Evolutionary conservation across 2,113 vertebrate species (phyloP), one percentile per base, ranked within the genome.

Genomic region (Prionailurus viverrinus): DNA sequence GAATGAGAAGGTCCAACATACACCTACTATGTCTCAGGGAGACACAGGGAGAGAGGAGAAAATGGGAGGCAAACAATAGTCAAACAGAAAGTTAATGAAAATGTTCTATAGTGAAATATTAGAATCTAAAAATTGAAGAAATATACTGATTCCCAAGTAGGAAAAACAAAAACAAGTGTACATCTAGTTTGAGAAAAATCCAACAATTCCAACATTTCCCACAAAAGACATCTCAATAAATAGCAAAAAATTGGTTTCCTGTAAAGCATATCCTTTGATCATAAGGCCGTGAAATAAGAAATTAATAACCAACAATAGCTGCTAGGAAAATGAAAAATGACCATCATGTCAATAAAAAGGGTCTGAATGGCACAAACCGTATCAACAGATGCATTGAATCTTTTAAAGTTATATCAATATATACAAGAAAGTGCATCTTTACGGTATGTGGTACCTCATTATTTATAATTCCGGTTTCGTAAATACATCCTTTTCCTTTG

Each of bases 251-350:
- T 13, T 48, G 4, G 4, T 68, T 97, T 55, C n/a, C 14, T 45
- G 23, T 33, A 51, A 4, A 85, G 66, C 9, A 69, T 69, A 88
- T 89, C 68, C 51, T 92, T n/a, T 83, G 63, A 61, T 73, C 55
- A 58, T 73, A 92, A 55, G 68, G 14, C 31, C 68, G 39, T 63
- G 80, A 92, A 71, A 89, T 65, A 85, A 91, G 65, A 91, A 82
- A 85, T 48, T 51, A 89, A 27, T 68, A 88, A 14, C 15, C 76
- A 89, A 36, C 12, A 23, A 13, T 55, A 68, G 21, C n/a, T 81
- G 7, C 41, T 88, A 76, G 48, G 41, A 83, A 89, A 94, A 83
- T 73, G 21, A 93, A 96, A 95, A 94, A 78, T 68, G 29, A 81
- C 36, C 33, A 3, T 23, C 21, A 4, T 71, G 41, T 55, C 21